A percentile compares a stretch with the other conserved stretches of the same genome.
Conservation (phyloP, 2,888 invertebrate species). For the Noctua janthina region DNA sequence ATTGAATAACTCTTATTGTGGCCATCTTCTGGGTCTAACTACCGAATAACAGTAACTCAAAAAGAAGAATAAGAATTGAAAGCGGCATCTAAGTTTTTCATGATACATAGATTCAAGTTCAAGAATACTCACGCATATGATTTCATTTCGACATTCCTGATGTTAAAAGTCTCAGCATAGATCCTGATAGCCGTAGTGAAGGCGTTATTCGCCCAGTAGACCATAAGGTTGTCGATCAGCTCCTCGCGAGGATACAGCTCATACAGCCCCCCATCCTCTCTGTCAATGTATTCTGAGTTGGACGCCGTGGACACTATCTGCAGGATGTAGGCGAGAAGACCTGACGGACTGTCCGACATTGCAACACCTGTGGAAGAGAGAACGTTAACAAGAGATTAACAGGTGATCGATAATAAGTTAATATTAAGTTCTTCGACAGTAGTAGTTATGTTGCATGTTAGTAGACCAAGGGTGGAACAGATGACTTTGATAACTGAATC, state of each 20-base stretch:
- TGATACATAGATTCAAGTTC: neutral
- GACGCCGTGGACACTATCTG: conserved; percentile 36
- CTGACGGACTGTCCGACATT: conserved; percentile 45
- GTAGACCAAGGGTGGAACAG: neutral
- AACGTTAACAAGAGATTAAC: neutral
- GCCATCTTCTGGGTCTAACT: neutral
- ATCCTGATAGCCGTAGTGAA: conserved; percentile 47
- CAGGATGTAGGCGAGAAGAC: conserved; percentile 53
- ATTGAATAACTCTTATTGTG: neutral
- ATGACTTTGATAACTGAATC: neutral
- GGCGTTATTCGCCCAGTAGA: conserved; percentile 51
- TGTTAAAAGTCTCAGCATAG: conserved; percentile 53
- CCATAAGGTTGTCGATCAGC: conserved; percentile 62
- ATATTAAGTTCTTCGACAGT: neutral
- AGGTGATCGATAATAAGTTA: neutral
- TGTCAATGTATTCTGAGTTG: conserved; percentile 11
- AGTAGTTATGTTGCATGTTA: too few species aligned
- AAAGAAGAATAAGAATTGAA: neutral
- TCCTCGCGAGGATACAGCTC: conserved; percentile 45
- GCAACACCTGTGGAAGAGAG: conserved; percentile 42
- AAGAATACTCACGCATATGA: conserved; percentile 77
- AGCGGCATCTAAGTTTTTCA: neutral
- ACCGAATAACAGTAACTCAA: neutral
- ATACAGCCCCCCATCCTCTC: conserved; percentile 35
- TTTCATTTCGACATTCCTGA: conserved; percentile 56